Percentiles rank a stretch among this genome's conserved stretches.
These are phyloP conservation scores for Metacarcinus magister DNA, from an alignment of 2,888 invertebrate genomes.

Conservation along the genomic window DNA sequence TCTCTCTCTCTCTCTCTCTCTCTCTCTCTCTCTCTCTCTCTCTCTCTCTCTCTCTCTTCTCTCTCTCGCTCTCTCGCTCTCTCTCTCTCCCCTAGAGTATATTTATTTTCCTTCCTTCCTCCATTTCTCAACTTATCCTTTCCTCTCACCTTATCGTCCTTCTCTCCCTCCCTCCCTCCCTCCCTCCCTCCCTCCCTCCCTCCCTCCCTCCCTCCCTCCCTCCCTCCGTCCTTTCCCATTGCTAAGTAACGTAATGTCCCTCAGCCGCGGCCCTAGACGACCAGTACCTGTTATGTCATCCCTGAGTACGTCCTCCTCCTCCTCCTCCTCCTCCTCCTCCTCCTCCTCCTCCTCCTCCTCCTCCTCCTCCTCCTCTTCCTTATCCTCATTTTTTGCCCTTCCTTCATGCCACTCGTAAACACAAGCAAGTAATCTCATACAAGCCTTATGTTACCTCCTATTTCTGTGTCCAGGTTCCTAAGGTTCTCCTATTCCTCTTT, in stretches of 20 bases:
- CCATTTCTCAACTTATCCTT: too few species aligned
- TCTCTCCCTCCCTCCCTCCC: too few species aligned
- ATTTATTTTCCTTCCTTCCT: too few species aligned
- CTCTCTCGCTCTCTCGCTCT: neutral
- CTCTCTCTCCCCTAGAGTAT: neutral
- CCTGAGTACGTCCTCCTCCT: neutral
- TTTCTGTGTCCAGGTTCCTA: neutral
- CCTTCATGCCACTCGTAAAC: neutral
- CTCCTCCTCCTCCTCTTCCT: neutral
- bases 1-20: neutral
- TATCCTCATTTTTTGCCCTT: neutral
- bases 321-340: neutral
- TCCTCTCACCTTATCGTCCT: too few species aligned
- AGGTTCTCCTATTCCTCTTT: neutral
- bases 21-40: conserved; percentile 18
- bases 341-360: neutral
- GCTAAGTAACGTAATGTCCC: neutral
- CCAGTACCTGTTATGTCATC: neutral
- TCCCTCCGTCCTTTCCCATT: too few species aligned
- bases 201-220: too few species aligned
- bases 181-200: too few species aligned
- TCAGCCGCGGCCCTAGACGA: neutral
- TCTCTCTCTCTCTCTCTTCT: neutral
- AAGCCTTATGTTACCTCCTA: neutral
- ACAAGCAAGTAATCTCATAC: neutral